A percentile compares a stretch with the other conserved stretches of the same genome.
These are phyloP conservation scores for Patella vulgata DNA, from an alignment of 1,140 invertebrate genomes.

Conservation along the genomic window DNA sequence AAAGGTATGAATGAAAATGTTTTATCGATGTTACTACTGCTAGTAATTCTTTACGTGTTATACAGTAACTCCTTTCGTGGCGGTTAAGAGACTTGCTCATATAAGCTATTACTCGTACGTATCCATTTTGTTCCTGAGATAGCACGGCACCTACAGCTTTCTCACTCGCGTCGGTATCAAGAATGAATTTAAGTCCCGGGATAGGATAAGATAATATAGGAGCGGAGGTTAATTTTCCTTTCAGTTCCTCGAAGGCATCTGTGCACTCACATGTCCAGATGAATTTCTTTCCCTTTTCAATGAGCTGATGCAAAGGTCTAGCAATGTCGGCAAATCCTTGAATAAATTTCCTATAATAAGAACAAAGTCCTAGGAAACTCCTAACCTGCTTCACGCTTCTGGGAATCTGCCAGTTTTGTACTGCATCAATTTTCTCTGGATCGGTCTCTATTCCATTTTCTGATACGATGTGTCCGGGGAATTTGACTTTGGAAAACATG, in stretches of 20 bases:
- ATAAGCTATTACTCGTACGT: constrained; percentile 49
- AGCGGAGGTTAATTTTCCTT: constrained; percentile 25
- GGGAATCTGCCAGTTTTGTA: constrained; percentile 26
- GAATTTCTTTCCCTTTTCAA: constrained; percentile 21
- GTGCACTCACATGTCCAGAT: constrained; percentile 27
- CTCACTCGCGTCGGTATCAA: too few relatives aligned
- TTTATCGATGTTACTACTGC: too few relatives aligned
- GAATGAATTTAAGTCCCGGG: constrained; percentile 23
- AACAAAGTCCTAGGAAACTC: constrained; percentile 28
- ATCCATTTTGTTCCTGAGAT: too few relatives aligned
- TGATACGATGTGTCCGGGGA: constrained; percentile 29
- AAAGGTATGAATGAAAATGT: too few relatives aligned
- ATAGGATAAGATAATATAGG: constrained; percentile 29
- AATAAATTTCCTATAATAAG: constrained; percentile 7
- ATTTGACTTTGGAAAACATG: constrained; percentile 23
- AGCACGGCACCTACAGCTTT: constrained; percentile 48
- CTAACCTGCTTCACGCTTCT: constrained; percentile 25
- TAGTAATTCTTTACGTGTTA: constrained; percentile 43
- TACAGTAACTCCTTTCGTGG: constrained; percentile 68
- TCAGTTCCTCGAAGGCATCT: constrained; percentile 32
- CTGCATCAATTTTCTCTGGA: constrained; percentile 21
- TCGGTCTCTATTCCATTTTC: constrained; percentile 8
- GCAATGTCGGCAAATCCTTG: not conserved
- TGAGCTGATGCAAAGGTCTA: not conserved
- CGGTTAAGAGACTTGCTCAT: constrained; percentile 32